phyloP scores from a whole-genome alignment of 2,113 vertebrate species.

The Tyrannus savana region DNA sequence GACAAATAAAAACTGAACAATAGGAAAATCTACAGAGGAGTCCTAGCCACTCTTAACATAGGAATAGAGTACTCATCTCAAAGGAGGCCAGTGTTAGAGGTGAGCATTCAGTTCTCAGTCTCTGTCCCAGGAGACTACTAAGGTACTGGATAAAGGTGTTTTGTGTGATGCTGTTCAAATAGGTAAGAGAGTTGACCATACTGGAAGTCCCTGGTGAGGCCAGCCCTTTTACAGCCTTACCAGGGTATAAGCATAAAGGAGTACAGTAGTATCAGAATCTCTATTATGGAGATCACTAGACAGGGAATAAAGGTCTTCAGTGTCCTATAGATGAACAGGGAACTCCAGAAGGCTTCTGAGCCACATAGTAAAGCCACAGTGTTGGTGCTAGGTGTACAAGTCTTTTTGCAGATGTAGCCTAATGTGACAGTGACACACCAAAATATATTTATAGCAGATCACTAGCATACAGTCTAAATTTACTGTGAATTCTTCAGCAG shows the following conservation, averaged over 20 bases:
- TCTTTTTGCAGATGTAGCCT: not conserved
- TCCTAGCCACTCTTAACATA: not conserved
- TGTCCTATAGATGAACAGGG: not conserved
- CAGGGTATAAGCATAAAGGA: not conserved
- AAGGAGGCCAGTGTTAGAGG: not conserved
- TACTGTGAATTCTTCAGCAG: not conserved
- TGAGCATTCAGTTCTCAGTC: slow-evolving; percentile 9
- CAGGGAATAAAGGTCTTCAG: not conserved
- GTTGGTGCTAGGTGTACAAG: accelerated
- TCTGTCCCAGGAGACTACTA: slow-evolving; percentile 5
- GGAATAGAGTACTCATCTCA: not conserved
- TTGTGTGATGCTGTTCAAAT: not conserved
- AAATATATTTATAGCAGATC: not conserved
- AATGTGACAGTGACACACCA: not conserved
- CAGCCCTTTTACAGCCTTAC: not conserved
- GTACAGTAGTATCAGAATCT: not conserved
- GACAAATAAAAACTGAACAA: slow-evolving; percentile 25
- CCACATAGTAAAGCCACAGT: not conserved
- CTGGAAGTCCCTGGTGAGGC: not conserved
- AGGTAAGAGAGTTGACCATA: not conserved
- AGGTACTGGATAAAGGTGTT: not conserved
- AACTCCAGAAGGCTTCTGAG: not conserved
- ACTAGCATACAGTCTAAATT: not conserved
- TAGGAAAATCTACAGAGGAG: not conserved
- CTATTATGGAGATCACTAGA: not conserved